A percentile compares a stretch with the other conserved stretches of the same genome.
phyloP scores from a whole-genome alignment of 1,140 invertebrate genomes.

The Steinernema feltiae region DNA sequence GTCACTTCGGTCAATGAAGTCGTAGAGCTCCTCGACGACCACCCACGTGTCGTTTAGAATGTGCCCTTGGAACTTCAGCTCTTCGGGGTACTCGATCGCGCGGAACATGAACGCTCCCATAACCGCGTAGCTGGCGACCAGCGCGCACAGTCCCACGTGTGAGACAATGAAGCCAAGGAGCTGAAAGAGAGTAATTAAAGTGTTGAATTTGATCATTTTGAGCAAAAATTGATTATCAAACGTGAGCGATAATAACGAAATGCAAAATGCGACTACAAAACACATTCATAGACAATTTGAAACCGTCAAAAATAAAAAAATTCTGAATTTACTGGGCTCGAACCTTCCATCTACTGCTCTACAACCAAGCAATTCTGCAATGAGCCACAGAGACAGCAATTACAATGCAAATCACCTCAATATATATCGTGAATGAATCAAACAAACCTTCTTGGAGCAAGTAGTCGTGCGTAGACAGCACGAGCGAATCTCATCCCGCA shows the following conservation, averaged over 20 bases:
- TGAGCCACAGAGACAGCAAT: too few species aligned
- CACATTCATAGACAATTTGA: background rate
- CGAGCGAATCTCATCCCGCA: slow-evolving; percentile 53
- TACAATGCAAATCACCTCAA: background rate
- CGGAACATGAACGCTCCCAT: slow-evolving; percentile 86
- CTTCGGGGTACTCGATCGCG: slow-evolving; percentile 64
- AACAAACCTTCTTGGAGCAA: slow-evolving; percentile 42
- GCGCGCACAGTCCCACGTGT: slow-evolving; percentile 80
- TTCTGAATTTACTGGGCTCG: slow-evolving; percentile 11
- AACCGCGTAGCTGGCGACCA: slow-evolving; percentile 88
- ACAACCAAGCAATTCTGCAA: background rate
- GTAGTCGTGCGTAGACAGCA: slow-evolving; percentile 45
- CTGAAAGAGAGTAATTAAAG: slow-evolving; percentile 31
- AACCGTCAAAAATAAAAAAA: background rate
- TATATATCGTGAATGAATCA: background rate
- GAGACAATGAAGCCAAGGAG: slow-evolving; percentile 64
- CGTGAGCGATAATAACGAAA: too few species aligned
- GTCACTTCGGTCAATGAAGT: slow-evolving; percentile 63
- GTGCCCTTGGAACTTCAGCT: slow-evolving; percentile 62
- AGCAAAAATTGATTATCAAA: background rate
- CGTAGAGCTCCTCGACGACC: slow-evolving; percentile 37
- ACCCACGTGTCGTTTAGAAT: slow-evolving; percentile 56
- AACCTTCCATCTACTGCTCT: slow-evolving; percentile 8
- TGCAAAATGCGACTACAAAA: background rate
- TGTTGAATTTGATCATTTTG: background rate